A percentile compares a stretch with the other conserved stretches of the same genome.
Evolutionary conservation across 2,113 vertebrate genomes (phyloP).

Genomic region (Panurus biarmicus): DNA sequence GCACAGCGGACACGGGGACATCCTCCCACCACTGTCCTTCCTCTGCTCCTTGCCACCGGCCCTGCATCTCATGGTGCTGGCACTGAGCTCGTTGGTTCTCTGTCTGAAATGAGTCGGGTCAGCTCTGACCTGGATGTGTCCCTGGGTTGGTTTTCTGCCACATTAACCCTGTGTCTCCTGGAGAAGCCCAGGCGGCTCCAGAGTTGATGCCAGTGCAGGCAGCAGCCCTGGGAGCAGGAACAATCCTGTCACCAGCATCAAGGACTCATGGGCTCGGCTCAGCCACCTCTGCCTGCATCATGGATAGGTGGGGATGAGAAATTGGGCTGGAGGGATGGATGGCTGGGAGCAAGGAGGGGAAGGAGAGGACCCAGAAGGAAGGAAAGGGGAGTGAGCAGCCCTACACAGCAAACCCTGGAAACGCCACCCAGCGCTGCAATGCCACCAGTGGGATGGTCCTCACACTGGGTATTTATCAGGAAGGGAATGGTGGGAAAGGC

Average conservation of each 20-base stretch:
- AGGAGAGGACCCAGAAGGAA: neutral
- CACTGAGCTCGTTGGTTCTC: neutral
- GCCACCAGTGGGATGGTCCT: neutral
- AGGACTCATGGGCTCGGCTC: neutral
- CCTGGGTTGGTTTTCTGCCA: neutral
- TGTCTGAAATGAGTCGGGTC: neutral
- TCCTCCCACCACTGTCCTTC: rapidly evolving
- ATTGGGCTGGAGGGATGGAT: neutral
- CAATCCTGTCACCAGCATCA: neutral
- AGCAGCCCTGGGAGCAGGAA: neutral
- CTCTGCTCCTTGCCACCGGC: neutral
- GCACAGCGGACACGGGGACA: rapidly evolving
- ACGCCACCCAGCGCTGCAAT: neutral
- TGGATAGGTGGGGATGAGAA: rapidly evolving
- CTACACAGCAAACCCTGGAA: rapidly evolving
- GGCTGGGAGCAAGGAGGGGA: neutral
- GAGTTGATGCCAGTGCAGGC: rapidly evolving
- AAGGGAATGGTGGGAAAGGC: neutral
- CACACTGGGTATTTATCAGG: neutral
- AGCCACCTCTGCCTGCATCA: rapidly evolving
- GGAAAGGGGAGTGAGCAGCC: neutral
- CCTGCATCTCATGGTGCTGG: rapidly evolving
- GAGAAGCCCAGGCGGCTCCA: neutral
- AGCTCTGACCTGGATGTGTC: neutral
- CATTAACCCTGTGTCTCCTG: neutral